Evolutionary conservation across 2,797 vertebrate species (phyloP), one percentile per base, ranked within the genome.

Genomic region (Podarcis siculus): DNA sequence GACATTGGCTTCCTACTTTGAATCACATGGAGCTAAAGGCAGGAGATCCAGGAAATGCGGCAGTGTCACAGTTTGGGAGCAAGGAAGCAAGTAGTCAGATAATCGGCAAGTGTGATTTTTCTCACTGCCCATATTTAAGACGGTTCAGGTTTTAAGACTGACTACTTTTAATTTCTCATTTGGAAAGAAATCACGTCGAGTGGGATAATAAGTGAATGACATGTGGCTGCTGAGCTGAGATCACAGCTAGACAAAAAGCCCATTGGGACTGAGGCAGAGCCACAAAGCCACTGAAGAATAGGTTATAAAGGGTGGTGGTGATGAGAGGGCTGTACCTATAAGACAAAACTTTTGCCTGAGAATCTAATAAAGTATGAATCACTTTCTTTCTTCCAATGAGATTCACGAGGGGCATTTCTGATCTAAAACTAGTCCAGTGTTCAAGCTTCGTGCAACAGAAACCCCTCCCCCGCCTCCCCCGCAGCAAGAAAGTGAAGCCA

Each of bases 101-200:
- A 69, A n/a, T 8, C 69, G 19, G 76, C 30, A 88, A 49, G 42
- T 81, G 39, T 49, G 9, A 39, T 49, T 81, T 79, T 76, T 81
- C 37, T 76, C 83, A 76, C 10, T 76, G 49, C 35, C 67, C 32
- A 45, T 55, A 45, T 83, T 78, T 49, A 42, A 85, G 55, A 30
- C 78, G 66, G 9, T 58, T 15, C 8, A 42, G 8, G 55, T 15
- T 55, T 84, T 49, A 67, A 73, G 45, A 35, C 15, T 39, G 21
- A 75, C 25, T 76, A 45, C 42, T 69, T 84, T 80, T 87, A 84
- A 87, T 83, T 80, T 84, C 67, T 84, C 77, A 39, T 75, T 87
- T 83, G 80, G 61, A 75, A 85, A 81, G 39, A 45, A 84, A 87
- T 80, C 55, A 19, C 15, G 21, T 35, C 23, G 64, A 86, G 64